Conservation (phyloP, 2,888 invertebrate genomes). For the Girardia tigrina region DNA sequence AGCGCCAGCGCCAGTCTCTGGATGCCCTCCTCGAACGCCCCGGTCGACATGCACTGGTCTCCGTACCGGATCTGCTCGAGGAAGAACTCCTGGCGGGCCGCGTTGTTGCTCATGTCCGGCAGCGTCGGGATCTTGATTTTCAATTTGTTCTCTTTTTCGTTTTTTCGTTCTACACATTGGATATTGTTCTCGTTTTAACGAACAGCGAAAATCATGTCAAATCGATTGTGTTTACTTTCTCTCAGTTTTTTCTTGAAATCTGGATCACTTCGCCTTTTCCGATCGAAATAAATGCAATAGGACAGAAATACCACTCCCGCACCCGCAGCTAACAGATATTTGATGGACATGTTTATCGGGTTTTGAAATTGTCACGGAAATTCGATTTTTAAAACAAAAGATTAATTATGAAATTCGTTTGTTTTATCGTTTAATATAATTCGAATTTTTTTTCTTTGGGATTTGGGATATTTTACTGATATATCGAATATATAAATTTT, state of each 20-base stretch:
- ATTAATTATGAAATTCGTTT: too few species aligned
- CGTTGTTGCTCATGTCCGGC: not conserved
- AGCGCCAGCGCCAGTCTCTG: not conserved
- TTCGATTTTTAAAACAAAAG: slow-evolving; percentile 4
- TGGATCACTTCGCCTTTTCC: slow-evolving; percentile 79
- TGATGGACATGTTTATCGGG: not conserved
- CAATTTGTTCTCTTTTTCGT: not conserved
- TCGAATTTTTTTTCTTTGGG: too few species aligned
- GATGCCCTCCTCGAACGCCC: not conserved
- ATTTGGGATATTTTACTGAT: too few species aligned
- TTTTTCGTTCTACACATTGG: not conserved
- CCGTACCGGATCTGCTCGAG: not conserved
- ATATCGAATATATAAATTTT: too few species aligned
- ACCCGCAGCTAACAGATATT: slow-evolving; percentile 62
- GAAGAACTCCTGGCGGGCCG: not conserved
- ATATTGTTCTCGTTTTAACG: too few species aligned
- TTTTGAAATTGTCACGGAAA: not conserved
- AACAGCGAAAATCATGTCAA: not conserved
- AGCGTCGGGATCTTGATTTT: not conserved
- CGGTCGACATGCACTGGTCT: not conserved
- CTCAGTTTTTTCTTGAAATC: slow-evolving; percentile 84
- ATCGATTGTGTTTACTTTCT: slow-evolving; percentile 63
- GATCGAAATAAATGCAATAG: slow-evolving; percentile 94
- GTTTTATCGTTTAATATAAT: too few species aligned
- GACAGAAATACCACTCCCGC: slow-evolving; percentile 71